Conservation (phyloP, 2,888 invertebrate genomes). For the Caenorhabditis doughertyi region DNA sequence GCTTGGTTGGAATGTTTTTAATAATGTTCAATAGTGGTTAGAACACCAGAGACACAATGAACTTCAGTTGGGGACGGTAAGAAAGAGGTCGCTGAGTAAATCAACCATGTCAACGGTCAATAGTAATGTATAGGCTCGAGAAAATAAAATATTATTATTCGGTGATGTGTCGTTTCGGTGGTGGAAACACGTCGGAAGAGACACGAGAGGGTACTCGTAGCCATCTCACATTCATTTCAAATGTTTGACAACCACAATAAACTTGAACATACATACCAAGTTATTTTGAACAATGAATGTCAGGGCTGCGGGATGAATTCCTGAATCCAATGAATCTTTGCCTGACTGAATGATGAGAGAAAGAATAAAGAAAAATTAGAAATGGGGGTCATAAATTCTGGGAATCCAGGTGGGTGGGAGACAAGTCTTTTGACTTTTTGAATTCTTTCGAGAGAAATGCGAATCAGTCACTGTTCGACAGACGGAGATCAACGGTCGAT, state of each 20-base stretch:
- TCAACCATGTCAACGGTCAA: slow-evolving; percentile 11
- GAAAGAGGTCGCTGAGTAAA: background rate
- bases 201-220: slow-evolving; percentile 18
- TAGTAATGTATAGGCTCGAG: slow-evolving; percentile 3
- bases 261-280: slow-evolving; percentile 8
- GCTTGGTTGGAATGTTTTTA: background rate
- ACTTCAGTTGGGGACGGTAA: background rate
- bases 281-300: slow-evolving; percentile 8
- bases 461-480: slow-evolving; percentile 13
- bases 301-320: background rate
- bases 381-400: slow-evolving; percentile 25
- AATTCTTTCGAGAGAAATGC: background rate
- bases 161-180: slow-evolving; percentile 29
- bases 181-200: slow-evolving; percentile 21
- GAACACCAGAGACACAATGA: background rate
- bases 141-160: slow-evolving; percentile 15
- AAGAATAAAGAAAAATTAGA: slow-evolving; percentile 2
- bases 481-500: slow-evolving; percentile 1
- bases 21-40: too few relatives aligned
- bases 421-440: background rate
- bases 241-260: slow-evolving; percentile 50
- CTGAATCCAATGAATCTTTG: slow-evolving; percentile 11
- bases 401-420: slow-evolving; percentile 22
- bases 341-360: background rate
- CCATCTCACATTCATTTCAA: slow-evolving; percentile 38